phyloP scores from a whole-genome alignment of 1,140 invertebrate genomes.

The Drosophila takahashii region DNA sequence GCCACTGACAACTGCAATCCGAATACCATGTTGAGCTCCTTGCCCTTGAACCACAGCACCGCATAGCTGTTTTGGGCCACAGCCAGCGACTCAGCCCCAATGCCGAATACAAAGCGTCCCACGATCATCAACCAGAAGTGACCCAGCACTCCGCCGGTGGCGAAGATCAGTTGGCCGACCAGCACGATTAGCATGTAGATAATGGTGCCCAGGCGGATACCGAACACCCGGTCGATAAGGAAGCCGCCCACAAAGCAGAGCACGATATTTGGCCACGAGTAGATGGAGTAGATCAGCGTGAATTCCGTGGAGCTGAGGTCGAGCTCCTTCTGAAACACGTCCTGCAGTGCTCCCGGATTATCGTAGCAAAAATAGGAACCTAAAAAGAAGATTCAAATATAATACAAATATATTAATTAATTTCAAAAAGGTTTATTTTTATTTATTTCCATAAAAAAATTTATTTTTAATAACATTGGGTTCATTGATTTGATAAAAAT shows the following conservation, averaged over 20 bases:
- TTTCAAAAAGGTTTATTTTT: too few relatives aligned
- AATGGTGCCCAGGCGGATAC: slow-evolving; percentile 95
- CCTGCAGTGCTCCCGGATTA: slow-evolving; percentile 96
- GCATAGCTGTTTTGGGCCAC: slow-evolving; percentile 99
- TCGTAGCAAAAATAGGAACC: slow-evolving; percentile 99
- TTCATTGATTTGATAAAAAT: too few relatives aligned
- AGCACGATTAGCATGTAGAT: slow-evolving; percentile 94
- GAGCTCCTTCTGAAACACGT: slow-evolving; percentile 94
- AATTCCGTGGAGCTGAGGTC: slow-evolving; percentile 92
- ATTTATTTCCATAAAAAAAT: background rate
- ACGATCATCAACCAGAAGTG: slow-evolving; percentile 95
- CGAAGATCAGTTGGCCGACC: slow-evolving; percentile 95
- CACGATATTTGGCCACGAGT: slow-evolving; percentile 99
- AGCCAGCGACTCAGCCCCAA: slow-evolving; percentile 97
- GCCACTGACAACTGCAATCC: slow-evolving; percentile 97
- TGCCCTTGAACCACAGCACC: slow-evolving; percentile 98
- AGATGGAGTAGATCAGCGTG: slow-evolving; percentile 96
- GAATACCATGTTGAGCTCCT: slow-evolving; percentile 99
- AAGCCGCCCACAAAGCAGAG: slow-evolving; percentile 98
- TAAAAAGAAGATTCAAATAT: background rate
- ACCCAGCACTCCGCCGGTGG: slow-evolving; percentile 92
- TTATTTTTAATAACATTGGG: too few relatives aligned
- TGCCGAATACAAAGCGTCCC: slow-evolving; percentile 98
- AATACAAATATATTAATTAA: background rate
- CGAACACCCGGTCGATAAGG: slow-evolving; percentile 97